Conservation (phyloP, 2,888 invertebrate genomes). For the Polydrusus pterygomalis region DNA sequence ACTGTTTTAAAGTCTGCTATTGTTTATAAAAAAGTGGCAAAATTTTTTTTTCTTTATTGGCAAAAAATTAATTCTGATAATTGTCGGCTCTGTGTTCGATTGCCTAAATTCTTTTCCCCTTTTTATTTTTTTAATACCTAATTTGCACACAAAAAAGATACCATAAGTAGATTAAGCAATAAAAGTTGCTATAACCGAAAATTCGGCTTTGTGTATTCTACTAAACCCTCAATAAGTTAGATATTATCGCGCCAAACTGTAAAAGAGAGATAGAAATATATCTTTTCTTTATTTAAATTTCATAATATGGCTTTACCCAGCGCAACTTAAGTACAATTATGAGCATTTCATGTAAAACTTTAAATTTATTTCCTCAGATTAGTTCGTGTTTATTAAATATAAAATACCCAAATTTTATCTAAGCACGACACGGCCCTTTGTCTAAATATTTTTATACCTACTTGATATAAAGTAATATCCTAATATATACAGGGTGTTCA, state of each 20-base stretch:
- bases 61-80: neutral
- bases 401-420: slow-evolving; percentile 10
- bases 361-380: slow-evolving; percentile 13
- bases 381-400: slow-evolving; percentile 14
- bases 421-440: slow-evolving; percentile 5
- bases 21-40: no score
- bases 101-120: neutral
- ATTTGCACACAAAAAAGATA: slow-evolving; percentile 6
- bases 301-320: slow-evolving; percentile 11
- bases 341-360: slow-evolving; percentile 15
- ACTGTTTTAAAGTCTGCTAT: neutral
- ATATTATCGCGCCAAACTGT: slow-evolving; percentile 22
- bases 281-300: slow-evolving; percentile 25
- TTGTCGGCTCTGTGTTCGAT: neutral
- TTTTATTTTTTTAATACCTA: neutral
- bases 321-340: slow-evolving; percentile 17
- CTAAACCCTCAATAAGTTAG: slow-evolving; percentile 15
- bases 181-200: slow-evolving; percentile 10
- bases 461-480: neutral
- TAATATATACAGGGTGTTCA: no score
- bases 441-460: neutral
- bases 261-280: slow-evolving; percentile 14
- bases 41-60: neutral
- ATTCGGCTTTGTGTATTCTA: slow-evolving; percentile 23
- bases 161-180: slow-evolving; percentile 9